Conservation (phyloP, 2,888 invertebrate genomes). For the Punctoribates punctum region DNA sequence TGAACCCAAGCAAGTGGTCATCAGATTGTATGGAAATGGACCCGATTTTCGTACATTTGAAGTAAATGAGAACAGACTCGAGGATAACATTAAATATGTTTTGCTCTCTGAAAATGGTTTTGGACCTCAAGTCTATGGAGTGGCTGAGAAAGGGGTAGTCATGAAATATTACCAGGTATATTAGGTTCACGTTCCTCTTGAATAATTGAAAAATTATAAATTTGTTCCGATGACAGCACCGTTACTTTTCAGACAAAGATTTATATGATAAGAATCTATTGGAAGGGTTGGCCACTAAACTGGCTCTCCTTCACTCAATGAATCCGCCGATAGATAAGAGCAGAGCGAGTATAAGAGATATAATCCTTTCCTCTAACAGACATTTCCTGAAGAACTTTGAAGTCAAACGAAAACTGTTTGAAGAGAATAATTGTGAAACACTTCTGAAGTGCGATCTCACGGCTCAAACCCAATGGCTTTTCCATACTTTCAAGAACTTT, state of each 20-base stretch:
- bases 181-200: too few relatives aligned
- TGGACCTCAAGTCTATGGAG: conserved; percentile 88
- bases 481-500: neutral
- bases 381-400: neutral
- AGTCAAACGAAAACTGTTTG: neutral
- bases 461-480: conserved; percentile 2
- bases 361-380: neutral
- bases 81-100: neutral
- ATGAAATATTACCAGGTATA: conserved; percentile 67
- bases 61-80: neutral
- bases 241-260: too few relatives aligned
- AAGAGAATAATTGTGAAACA: neutral
- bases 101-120: neutral
- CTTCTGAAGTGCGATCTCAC: conserved; percentile 4
- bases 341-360: neutral
- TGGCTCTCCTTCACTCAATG: too few relatives aligned
- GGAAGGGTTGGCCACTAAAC: too few relatives aligned
- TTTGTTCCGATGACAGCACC: too few relatives aligned
- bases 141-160: conserved; percentile 90
- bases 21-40: conserved; percentile 7
- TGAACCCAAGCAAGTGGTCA: conserved; percentile 32
- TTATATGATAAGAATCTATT: too few relatives aligned
- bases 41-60: neutral
- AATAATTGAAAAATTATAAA: too few relatives aligned
- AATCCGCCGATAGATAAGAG: too few relatives aligned